Evolutionary conservation across 2,113 vertebrate genomes (phyloP).

Genomic region (Egretta garzetta): DNA sequence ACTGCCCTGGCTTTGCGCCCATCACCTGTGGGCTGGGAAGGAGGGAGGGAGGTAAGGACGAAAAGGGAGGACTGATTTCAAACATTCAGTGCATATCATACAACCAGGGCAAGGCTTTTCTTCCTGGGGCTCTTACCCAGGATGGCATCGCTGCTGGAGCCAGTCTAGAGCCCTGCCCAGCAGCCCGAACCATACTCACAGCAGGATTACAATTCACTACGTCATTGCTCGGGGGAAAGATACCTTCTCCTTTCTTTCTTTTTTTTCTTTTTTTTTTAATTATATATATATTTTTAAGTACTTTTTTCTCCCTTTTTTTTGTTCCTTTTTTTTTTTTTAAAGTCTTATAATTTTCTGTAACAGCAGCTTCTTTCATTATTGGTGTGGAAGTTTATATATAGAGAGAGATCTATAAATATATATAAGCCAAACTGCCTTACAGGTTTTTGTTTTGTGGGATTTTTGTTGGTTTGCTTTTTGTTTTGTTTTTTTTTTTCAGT

Average conservation of each 20-base stretch:
- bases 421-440: constrained; percentile 78
- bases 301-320: not conserved
- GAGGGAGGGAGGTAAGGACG: not conserved
- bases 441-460: constrained; percentile 41
- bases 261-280: not conserved
- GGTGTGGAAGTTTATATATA: constrained; percentile 68
- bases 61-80: constrained; percentile 33
- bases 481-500: constrained; percentile 67
- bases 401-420: constrained; percentile 71
- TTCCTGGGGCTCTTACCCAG: not conserved
- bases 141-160: not conserved
- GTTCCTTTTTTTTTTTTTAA: not conserved
- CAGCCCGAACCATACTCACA: constrained; percentile 14
- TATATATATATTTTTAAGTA: constrained; percentile 28
- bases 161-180: constrained; percentile 31
- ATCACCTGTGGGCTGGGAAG: not conserved
- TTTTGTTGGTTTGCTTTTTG: constrained; percentile 41
- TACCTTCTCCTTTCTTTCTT: not conserved
- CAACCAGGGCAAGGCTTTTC: constrained; percentile 1
- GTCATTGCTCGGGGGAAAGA: constrained; percentile 50
- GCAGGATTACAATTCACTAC: constrained; percentile 41
- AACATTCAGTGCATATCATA: constrained; percentile 36
- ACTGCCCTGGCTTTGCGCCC: not conserved
- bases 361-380: constrained; percentile 78
- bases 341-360: constrained; percentile 66